Percentiles rank a stretch among this genome's conserved stretches.
Conservation (phyloP, 2,797 vertebrate species). For the Pangasius mekongensis region DNA sequence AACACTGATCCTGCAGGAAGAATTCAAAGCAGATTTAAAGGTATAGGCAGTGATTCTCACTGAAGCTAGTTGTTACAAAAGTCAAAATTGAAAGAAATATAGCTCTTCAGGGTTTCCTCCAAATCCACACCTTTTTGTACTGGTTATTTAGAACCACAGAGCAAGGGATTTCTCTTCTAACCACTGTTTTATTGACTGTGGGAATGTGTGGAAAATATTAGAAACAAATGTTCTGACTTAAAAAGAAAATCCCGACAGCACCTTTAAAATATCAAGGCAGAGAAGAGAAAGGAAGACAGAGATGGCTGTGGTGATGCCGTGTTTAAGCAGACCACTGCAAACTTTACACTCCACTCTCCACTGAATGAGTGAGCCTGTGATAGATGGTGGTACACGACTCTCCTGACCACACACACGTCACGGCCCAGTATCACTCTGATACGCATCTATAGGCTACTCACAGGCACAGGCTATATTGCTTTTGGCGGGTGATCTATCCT, state of each 20-base stretch:
- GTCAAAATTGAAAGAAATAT: too few relatives aligned
- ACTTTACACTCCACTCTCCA: slow-evolving; percentile 15
- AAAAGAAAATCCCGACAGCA: slow-evolving; percentile 4
- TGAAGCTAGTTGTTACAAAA: background rate
- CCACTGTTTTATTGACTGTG: background rate
- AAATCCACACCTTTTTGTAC: background rate
- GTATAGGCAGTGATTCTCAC: background rate
- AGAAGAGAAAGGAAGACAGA: slow-evolving; percentile 22
- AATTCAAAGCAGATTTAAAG: slow-evolving; percentile 5
- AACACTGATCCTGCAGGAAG: background rate
- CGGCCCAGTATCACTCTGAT: slow-evolving; percentile 39
- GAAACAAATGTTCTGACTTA: background rate
- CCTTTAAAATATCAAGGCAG: slow-evolving; percentile 38
- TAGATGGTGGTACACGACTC: slow-evolving; percentile 41
- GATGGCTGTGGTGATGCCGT: background rate
- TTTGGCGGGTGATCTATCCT: slow-evolving; percentile 56
- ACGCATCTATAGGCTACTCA: slow-evolving; percentile 39
- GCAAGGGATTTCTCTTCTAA: background rate
- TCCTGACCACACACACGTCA: slow-evolving; percentile 34
- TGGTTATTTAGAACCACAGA: background rate
- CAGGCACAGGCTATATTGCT: slow-evolving; percentile 51
- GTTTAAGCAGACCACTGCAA: slow-evolving; percentile 5
- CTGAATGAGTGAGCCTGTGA: background rate
- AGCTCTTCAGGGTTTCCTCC: background rate
- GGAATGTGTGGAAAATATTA: background rate